phyloP scores from a whole-genome alignment of 2,888 invertebrate genomes.

The Orchestes rusci region DNA sequence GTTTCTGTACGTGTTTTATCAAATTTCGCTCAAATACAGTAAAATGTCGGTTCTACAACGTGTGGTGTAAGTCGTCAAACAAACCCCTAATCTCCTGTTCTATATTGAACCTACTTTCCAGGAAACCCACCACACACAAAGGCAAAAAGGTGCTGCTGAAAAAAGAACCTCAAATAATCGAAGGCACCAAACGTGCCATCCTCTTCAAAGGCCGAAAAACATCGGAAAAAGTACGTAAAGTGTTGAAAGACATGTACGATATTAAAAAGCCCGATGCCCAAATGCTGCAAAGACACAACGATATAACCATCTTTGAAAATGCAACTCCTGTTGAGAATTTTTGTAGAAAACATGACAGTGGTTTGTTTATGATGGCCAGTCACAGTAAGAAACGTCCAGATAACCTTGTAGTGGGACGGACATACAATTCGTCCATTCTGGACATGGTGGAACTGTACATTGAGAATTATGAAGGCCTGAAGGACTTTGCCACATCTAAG shows the following conservation, averaged over 20 bases:
- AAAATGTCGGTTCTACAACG: slow-evolving; percentile 42
- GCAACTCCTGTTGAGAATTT: slow-evolving; percentile 68
- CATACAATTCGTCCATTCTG: slow-evolving; percentile 80
- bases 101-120: slow-evolving; percentile 40
- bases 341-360: slow-evolving; percentile 77
- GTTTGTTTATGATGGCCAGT: slow-evolving; percentile 84
- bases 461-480: slow-evolving; percentile 70
- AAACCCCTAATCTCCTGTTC: background rate
- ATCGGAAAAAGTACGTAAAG: slow-evolving; percentile 59
- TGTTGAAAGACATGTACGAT: slow-evolving; percentile 79
- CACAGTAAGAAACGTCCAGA: slow-evolving; percentile 94
- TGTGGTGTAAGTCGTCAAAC: slow-evolving; percentile 40
- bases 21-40: slow-evolving; percentile 9
- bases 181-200: slow-evolving; percentile 77
- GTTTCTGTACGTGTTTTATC: too few species aligned
- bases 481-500: slow-evolving; percentile 69
- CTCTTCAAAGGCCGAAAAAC: slow-evolving; percentile 81
- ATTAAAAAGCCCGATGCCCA: slow-evolving; percentile 81
- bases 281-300: slow-evolving; percentile 73
- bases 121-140: slow-evolving; percentile 82
- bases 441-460: slow-evolving; percentile 97
- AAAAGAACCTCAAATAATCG: slow-evolving; percentile 80
- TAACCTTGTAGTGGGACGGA: slow-evolving; percentile 82
- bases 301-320: slow-evolving; percentile 90
- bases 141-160: slow-evolving; percentile 78